Base-by-base conservation (phyloP, 2,797 vertebrate species). In the Crax fasciolata region DNA sequence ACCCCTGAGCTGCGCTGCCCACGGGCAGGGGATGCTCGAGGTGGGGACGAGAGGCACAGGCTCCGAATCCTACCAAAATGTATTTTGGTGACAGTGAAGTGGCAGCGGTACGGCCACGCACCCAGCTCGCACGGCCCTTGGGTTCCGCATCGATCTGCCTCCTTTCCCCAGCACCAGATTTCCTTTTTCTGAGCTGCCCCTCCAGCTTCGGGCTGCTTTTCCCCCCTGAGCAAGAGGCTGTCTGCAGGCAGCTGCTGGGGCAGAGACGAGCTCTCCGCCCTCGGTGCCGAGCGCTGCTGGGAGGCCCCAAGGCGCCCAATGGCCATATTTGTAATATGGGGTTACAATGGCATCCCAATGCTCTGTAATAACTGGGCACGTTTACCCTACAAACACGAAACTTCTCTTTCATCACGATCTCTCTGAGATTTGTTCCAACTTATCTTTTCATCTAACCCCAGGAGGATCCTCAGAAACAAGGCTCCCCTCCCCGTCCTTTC, bases 271-370 rank as follows among this genome's bases (percentile, higher is more conserved):
- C 80, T 72, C 49, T 17, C 55, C 0, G 0, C 52, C 78, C 75
- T 48, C 55, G 0, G 0, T 24, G 76, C 62, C 3, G 27, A 65
- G 0, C 20, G 41, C 65, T 54, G 55, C 84, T 70, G 90, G 73
- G 74, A 5, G 78, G 66, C 25, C 38, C 77, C 12, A 3, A 39
- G 92, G 66, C 71, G 73, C 70, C 28, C 82, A 89, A 92, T 44
- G 44, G 63, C 89, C 44, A 23, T 58, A 70, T 93, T 87, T 87
- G 74, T 73, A 48, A 87, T 87, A 79, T 93, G 90, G 84, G 92
- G 92, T 95, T 96, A 90, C 88, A 84, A 94, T 94, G 78, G 1
- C 78, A 38, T 58, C 75, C 61, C 78, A 82, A 91, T 73, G 4
- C 10, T 5, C 84, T 73, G 25, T 93, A 90, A 80, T 84, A 83